These are phyloP conservation scores for Eupithecia pulchellata DNA, from an alignment of 2,888 invertebrate species.

Conservation along the genomic window DNA sequence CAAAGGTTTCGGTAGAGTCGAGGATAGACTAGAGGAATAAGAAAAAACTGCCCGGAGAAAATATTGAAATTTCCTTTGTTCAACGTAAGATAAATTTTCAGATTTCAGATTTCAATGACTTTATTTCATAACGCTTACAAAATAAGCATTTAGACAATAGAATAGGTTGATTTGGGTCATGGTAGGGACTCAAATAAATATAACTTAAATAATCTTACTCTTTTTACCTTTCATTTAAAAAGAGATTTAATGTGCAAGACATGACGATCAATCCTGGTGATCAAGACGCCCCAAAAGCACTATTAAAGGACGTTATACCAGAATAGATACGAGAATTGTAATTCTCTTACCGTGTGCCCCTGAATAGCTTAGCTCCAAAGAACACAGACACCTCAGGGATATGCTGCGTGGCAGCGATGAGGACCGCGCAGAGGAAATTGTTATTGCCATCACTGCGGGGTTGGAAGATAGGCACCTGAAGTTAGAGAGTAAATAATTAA, in stretches of 20 bases:
- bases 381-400: conserved; percentile 98
- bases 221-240: too few relatives aligned
- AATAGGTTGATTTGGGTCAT: too few relatives aligned
- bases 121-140: too few relatives aligned
- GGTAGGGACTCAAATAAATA: too few relatives aligned
- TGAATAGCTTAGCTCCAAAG: conserved; percentile 94
- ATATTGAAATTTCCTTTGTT: too few relatives aligned
- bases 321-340: background rate
- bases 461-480: conserved; percentile 96
- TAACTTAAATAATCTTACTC: too few relatives aligned
- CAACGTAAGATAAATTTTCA: too few relatives aligned
- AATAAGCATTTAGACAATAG: too few relatives aligned
- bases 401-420: conserved; percentile 94
- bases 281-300: background rate
- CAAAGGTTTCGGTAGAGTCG: background rate
- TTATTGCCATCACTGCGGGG: conserved; percentile 96
- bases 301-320: background rate
- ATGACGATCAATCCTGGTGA: too few relatives aligned
- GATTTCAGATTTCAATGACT: too few relatives aligned
- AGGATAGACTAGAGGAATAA: background rate
- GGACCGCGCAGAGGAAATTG: conserved; percentile 94
- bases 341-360: conserved; percentile 89
- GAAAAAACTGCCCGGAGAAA: too few relatives aligned
- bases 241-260: too few relatives aligned
- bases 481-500: background rate